Conservation (phyloP, 2,113 vertebrate genomes). For the Rhipidura dahli region DNA sequence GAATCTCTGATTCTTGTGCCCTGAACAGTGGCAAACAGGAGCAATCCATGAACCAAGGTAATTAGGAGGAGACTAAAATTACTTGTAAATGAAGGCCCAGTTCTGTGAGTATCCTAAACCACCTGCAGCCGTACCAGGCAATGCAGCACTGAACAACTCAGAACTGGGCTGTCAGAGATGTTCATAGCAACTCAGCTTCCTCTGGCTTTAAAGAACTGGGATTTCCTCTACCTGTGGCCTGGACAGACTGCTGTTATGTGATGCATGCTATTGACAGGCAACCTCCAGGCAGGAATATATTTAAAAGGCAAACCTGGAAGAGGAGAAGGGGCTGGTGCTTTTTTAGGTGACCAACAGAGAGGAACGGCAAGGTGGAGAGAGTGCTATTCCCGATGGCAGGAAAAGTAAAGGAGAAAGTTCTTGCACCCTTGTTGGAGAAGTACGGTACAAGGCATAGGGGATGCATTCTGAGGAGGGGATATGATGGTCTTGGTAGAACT, state of each 20-base stretch:
- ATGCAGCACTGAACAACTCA: neutral
- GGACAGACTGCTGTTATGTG: neutral
- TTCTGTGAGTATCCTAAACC: neutral
- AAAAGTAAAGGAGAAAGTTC: neutral
- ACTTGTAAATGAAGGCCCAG: neutral
- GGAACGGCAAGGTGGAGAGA: neutral
- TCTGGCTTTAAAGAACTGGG: neutral
- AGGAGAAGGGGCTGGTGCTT: neutral
- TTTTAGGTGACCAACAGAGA: neutral
- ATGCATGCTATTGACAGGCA: neutral
- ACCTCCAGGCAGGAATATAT: neutral
- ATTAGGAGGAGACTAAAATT: neutral
- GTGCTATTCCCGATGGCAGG: neutral
- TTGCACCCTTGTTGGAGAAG: neutral
- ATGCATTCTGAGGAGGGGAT: neutral
- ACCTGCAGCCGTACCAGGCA: neutral
- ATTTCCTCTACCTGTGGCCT: neutral
- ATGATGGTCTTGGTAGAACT: neutral
- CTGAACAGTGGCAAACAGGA: constrained; percentile 79
- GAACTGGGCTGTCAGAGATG: neutral
- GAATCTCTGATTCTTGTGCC: constrained; percentile 78
- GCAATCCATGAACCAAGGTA: constrained; percentile 79
- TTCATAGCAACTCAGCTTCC: neutral
- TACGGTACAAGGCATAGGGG: neutral
- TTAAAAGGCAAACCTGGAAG: neutral